phyloP scores from a whole-genome alignment of 2,113 vertebrate species.

The Coregonus clupeaformis region DNA sequence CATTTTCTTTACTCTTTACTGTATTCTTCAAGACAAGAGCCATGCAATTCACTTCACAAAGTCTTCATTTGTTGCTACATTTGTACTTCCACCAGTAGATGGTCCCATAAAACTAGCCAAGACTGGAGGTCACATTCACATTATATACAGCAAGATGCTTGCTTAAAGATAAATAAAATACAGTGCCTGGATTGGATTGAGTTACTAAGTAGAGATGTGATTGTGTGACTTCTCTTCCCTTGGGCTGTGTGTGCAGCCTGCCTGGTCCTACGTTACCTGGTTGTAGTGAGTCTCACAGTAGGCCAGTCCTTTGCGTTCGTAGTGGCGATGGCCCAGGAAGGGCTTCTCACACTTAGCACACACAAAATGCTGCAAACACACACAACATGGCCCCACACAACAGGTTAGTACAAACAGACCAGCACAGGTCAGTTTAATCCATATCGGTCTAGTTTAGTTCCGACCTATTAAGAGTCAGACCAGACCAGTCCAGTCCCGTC shows the following conservation, averaged over 20 bases:
- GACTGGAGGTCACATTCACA: background rate
- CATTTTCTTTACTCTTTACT: no score
- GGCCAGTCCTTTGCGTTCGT: constrained; percentile 93
- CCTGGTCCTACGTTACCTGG: constrained; percentile 75
- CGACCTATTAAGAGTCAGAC: background rate
- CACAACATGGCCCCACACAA: constrained; percentile 46
- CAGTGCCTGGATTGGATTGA: background rate
- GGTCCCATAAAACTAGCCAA: background rate
- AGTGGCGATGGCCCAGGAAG: constrained; percentile 98
- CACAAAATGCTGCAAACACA: constrained; percentile 95
- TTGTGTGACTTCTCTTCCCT: no score
- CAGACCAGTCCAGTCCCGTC: background rate
- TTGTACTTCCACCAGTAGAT: background rate
- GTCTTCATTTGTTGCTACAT: background rate
- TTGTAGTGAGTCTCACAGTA: constrained; percentile 99
- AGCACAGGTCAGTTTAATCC: constrained; percentile 12
- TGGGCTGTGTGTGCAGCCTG: background rate
- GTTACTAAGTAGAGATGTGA: background rate
- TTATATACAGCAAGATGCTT: background rate
- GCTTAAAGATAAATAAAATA: background rate
- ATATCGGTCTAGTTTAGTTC: constrained; percentile 1
- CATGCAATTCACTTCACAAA: background rate
- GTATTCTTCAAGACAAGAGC: background rate
- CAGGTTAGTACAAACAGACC: constrained; percentile 46
- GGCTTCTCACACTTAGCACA: constrained; percentile 99